These are phyloP conservation scores for Panthera tigris DNA, from an alignment of 2,113 vertebrate species.

Conservation along the genomic window DNA sequence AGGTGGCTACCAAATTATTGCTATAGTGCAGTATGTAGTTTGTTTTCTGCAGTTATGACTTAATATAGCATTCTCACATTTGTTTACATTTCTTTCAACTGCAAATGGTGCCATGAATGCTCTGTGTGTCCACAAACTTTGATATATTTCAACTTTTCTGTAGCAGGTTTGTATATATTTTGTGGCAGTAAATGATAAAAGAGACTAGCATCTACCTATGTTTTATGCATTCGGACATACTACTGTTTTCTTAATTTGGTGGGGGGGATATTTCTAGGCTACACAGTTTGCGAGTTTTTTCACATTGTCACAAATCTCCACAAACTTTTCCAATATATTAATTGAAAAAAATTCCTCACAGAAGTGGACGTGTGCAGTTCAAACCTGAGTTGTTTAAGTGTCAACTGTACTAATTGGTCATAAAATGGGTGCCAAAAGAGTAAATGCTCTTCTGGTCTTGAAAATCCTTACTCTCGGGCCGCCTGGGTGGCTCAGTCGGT, in stretches of 20 bases:
- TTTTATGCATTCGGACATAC: not conserved
- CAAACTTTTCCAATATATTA: not conserved
- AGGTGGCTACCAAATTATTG: not conserved
- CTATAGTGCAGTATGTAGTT: not conserved
- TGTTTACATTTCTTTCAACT: not conserved
- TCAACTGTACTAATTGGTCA: not conserved
- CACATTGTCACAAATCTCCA: not conserved
- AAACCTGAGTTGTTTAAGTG: not conserved
- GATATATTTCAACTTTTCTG: not conserved
- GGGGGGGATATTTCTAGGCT: not conserved
- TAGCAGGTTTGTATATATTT: not conserved
- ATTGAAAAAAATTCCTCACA: not conserved
- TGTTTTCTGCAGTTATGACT: not conserved
- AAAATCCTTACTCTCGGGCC: not conserved
- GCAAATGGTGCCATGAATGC: not conserved
- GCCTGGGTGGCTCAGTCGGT: too few relatives aligned
- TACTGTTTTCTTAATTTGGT: not conserved
- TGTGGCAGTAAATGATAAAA: not conserved
- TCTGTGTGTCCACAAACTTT: not conserved
- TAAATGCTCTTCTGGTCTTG: not conserved
- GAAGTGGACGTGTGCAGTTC: not conserved
- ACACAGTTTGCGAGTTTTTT: not conserved
- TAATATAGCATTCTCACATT: not conserved
- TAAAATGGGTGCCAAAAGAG: not conserved
- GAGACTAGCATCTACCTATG: not conserved